These are phyloP conservation scores for Tenthredo distinguenda DNA, from an alignment of 2,888 invertebrate species.

Conservation along the genomic window DNA sequence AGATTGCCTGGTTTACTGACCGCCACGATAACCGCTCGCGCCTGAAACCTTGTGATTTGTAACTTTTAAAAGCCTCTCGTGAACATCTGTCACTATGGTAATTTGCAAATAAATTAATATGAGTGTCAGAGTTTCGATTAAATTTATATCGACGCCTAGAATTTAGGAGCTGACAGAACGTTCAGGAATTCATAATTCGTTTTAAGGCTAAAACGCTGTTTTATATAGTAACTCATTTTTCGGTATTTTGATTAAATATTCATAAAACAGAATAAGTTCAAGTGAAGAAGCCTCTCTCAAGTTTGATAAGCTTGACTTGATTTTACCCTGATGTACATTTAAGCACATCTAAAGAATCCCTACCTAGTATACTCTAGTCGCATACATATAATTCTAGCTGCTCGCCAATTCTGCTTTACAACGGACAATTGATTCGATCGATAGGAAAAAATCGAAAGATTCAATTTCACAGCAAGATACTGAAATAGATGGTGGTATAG, in stretches of 20 bases:
- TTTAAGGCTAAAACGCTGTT: not conserved
- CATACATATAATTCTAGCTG: not conserved
- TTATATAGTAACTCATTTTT: slow-evolving; percentile 9
- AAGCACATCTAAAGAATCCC: not conserved
- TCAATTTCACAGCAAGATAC: slow-evolving; percentile 26
- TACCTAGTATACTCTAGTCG: not conserved
- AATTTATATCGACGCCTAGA: not conserved
- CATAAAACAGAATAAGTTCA: not conserved
- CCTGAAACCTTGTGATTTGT: slow-evolving; percentile 8
- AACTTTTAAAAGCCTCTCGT: not conserved
- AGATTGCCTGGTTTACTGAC: slow-evolving; percentile 33
- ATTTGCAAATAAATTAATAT: not conserved
- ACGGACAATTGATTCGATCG: not conserved
- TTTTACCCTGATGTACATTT: not conserved
- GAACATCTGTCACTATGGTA: not conserved
- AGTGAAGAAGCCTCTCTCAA: not conserved
- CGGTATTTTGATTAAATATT: slow-evolving; percentile 10
- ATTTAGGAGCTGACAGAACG: not conserved
- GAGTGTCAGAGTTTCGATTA: not conserved
- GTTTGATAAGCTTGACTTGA: not conserved
- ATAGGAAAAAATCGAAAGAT: slow-evolving; percentile 3
- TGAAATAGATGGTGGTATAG: slow-evolving; percentile 20
- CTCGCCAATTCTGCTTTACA: not conserved
- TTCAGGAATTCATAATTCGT: not conserved
- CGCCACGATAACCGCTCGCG: not conserved